These are phyloP conservation scores for Pangasianodon gigas DNA, from an alignment of 2,113 vertebrate species.

Conservation along the genomic window DNA sequence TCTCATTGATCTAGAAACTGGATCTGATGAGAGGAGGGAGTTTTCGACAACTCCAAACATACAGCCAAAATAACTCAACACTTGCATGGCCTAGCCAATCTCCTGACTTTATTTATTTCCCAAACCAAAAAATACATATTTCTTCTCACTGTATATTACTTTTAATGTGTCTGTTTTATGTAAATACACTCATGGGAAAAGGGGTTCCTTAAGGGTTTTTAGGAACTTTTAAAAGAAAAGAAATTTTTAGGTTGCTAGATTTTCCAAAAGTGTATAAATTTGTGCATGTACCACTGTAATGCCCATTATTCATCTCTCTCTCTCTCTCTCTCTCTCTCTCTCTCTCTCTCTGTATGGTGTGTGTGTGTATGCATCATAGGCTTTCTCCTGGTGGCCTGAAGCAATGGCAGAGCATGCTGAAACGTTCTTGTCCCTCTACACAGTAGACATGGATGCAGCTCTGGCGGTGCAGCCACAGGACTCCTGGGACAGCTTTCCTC, in stretches of 20 bases:
- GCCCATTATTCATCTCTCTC: not conserved
- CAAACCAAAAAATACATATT: not conserved
- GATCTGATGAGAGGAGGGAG: not conserved
- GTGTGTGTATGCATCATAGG: conserved; percentile 70
- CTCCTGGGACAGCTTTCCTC: conserved; percentile 95
- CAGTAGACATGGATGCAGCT: conserved; percentile 85
- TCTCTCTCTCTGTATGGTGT: not conserved
- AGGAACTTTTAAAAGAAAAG: not conserved
- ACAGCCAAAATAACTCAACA: not conserved
- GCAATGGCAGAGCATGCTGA: conserved; percentile 89
- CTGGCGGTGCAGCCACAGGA: conserved; percentile 86
- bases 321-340: not conserved
- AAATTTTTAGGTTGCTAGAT: too few relatives aligned
- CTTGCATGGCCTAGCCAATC: not conserved
- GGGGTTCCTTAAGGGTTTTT: not conserved
- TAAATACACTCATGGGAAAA: not conserved
- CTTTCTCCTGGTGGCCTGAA: conserved; percentile 94
- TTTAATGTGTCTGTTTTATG: not conserved
- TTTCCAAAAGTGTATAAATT: not conserved
- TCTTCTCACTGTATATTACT: not conserved
- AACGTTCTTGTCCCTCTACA: conserved; percentile 91
- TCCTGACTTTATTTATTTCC: not conserved
- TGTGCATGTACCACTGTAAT: not conserved
- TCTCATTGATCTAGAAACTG: not conserved
- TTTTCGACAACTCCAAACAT: not conserved